Evolutionary conservation across 2,113 vertebrate genomes (phyloP).

Genomic region (Thomomys bottae): DNA sequence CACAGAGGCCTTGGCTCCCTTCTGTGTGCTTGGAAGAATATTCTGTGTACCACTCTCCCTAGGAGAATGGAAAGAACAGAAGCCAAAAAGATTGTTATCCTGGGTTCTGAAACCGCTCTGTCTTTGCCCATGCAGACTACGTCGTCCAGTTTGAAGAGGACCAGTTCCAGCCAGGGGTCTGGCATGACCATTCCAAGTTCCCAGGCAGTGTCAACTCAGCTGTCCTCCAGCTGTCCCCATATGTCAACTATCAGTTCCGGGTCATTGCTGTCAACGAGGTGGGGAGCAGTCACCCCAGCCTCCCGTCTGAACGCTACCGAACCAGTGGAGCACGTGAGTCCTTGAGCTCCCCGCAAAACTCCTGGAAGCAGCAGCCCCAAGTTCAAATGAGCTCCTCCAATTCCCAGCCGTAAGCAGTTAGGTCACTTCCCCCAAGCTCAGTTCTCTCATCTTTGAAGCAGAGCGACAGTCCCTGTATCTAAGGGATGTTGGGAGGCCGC

Average conservation of each 20-base stretch:
- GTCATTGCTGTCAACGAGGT: slow-evolving; percentile 95
- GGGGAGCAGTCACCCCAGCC: slow-evolving; percentile 93
- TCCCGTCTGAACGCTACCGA: slow-evolving; percentile 91
- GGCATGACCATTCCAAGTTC: slow-evolving; percentile 93
- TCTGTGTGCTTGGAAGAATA: background rate
- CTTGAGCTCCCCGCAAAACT: fast-evolving
- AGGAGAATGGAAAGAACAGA: background rate
- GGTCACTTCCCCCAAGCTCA: background rate
- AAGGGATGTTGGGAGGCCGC: background rate
- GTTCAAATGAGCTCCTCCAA: background rate
- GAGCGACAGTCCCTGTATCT: fast-evolving
- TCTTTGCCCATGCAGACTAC: slow-evolving; percentile 87
- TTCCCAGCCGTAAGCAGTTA: fast-evolving
- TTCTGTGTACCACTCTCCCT: background rate
- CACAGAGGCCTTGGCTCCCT: background rate
- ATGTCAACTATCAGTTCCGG: slow-evolving; percentile 96
- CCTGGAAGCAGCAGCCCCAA: fast-evolving
- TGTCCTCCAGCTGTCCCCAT: slow-evolving; percentile 91
- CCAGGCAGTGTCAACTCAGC: slow-evolving; percentile 92
- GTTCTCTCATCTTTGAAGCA: background rate
- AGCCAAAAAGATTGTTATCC: background rate
- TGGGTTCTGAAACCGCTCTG: no score
- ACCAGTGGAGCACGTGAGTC: slow-evolving; percentile 94
- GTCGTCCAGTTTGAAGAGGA: slow-evolving; percentile 96
- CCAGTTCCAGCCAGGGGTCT: slow-evolving; percentile 89